Evolutionary conservation across 2,888 invertebrate genomes (phyloP), one percentile per base, ranked within the genome.

Genomic region (Harpalus rufipes): DNA sequence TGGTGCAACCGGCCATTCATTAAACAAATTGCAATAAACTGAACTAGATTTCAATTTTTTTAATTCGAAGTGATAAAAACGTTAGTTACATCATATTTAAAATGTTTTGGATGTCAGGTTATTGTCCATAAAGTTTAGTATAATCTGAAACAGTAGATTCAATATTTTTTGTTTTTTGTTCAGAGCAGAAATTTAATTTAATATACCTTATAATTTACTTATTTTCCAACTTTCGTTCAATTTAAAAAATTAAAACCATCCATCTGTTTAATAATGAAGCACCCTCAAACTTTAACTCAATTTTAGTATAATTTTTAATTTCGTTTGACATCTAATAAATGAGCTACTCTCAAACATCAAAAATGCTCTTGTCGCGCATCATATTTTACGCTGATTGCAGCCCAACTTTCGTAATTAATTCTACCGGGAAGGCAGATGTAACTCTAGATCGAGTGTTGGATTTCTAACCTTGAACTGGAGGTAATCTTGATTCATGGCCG

Each of bases 341-440:
- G 72, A 44, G 41, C 44, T 16, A 39, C 39, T 72, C 68, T 65
- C 7, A 72, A 44, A 44, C 72, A 72, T 44, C 72, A 74, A 74
- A 74, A 74, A 44, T 74, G 41, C 16, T 1, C 72, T 41, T 74
- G 44, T 74, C 16, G 16, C 51, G 72, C 16, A 18, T 74, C 72
- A 74, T 74, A 74, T 74, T 74, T 74, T 74, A 74, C 68, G 3
- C 14, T 16, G 44, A 44, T 44, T 74, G 14, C 72, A 74, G 51
- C 41, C 10, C 72, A 74, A 74, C 72, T 74, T 74, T 44, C 44
- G n/a, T 74, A 74, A 74, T 74, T 74, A 74, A 74, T 74, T 74
- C 41, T 44, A 74, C 44, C 51, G 44, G 44, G 72, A 74, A 41
- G 44, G 25, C 72, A 74, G 72, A 74, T 74, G 72, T 74, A 74